These are phyloP conservation scores for Nymphalis io DNA, from an alignment of 1,140 invertebrate genomes.

Conservation along the genomic window DNA sequence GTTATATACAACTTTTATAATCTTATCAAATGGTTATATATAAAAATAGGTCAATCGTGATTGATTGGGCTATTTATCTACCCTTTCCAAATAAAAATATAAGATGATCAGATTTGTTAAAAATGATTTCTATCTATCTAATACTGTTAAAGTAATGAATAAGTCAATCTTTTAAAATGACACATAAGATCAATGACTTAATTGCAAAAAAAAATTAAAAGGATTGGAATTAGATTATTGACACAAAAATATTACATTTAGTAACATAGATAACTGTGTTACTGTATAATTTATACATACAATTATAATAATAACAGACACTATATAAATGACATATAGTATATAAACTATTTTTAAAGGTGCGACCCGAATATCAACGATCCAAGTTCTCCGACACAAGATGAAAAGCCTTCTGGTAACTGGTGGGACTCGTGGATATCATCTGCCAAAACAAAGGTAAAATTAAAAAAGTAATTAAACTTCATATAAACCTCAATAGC, in stretches of 20 bases:
- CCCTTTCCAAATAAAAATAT: background rate
- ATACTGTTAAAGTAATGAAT: background rate
- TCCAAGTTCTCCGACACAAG: slow-evolving; percentile 51
- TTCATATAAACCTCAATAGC: no score
- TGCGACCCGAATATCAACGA: slow-evolving; percentile 78
- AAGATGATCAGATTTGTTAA: background rate
- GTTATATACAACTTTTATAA: background rate
- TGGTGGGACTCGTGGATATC: slow-evolving; percentile 81
- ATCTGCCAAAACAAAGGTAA: slow-evolving; percentile 78
- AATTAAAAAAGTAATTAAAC: background rate
- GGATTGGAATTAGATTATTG: no score
- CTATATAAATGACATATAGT: no score
- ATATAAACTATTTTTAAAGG: slow-evolving; percentile 26
- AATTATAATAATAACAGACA: no score
- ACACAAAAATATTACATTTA: no score
- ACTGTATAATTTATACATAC: no score
- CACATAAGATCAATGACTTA: background rate
- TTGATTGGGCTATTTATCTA: background rate
- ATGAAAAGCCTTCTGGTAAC: slow-evolving; percentile 57
- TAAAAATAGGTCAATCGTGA: background rate
- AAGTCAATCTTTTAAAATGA: background rate
- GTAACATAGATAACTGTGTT: no score
- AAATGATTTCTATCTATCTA: background rate
- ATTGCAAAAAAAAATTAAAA: background rate
- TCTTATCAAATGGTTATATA: background rate